Evolutionary conservation across 2,888 invertebrate species (phyloP).

Genomic region (Noctua comes): DNA sequence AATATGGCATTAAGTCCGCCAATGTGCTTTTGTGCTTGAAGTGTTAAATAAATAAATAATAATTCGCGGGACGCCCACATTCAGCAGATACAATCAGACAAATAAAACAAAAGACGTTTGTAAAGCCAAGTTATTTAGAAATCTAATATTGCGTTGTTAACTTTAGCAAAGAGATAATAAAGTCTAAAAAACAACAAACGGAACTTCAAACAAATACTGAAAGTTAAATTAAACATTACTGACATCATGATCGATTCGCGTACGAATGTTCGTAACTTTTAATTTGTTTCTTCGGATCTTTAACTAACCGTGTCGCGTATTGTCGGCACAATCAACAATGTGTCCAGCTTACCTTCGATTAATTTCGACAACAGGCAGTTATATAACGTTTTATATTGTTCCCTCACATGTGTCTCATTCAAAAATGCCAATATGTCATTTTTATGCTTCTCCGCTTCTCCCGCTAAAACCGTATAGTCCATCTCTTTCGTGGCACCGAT

Average conservation of each 20-base stretch:
- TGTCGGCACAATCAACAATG: constrained; percentile 14
- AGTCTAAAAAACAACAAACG: constrained; percentile 37
- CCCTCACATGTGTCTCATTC: constrained; percentile 75
- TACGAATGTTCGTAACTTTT: constrained; percentile 46
- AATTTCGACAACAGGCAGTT: constrained; percentile 77
- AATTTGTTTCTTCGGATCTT: constrained; percentile 51
- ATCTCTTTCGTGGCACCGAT: constrained; percentile 71
- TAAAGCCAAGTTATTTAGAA: constrained; percentile 35
- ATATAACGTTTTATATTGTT: constrained; percentile 79
- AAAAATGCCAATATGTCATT: constrained; percentile 80
- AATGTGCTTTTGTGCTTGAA: too few species aligned
- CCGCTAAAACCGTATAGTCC: constrained; percentile 81
- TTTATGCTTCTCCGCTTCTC: constrained; percentile 82
- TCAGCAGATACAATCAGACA: constrained; percentile 6
- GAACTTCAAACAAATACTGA: constrained; percentile 31
- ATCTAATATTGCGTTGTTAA: constrained; percentile 31
- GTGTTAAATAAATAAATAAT: too few species aligned
- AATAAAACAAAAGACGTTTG: constrained; percentile 20
- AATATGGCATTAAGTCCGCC: too few species aligned
- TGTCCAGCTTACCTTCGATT: constrained; percentile 69
- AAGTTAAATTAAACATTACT: constrained; percentile 56
- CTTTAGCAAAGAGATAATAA: constrained; percentile 37
- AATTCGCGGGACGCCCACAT: not conserved
- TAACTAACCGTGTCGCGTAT: constrained; percentile 51
- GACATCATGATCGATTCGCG: constrained; percentile 40